Base-by-base conservation (phyloP, 2,113 vertebrate genomes). In the Puntigrus tetrazona region DNA sequence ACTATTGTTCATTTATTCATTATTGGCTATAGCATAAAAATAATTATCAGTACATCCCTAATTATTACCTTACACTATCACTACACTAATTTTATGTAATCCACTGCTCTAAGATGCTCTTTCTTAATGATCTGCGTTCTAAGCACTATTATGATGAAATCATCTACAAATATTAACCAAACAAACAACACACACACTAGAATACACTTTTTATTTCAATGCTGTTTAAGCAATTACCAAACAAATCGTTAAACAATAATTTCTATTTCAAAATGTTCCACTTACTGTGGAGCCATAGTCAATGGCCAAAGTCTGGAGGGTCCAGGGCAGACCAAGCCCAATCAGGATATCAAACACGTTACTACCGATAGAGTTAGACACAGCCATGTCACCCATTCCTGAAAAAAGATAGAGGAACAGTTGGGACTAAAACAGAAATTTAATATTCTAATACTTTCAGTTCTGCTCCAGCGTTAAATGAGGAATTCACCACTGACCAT, bases 371-470 rank as follows among this genome's bases (percentile, higher is more conserved):
- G 98, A 99, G 92, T 99, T 99, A 47, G 97, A 99, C 63, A 99
- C 96, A 0, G 98, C 98, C 98, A 99, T 99, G 87, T 99, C 97
- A 3, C 98, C 98, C 95, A 99, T 95, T 65, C 98, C 98, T 99
- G 86, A 27, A 11, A n/a, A 84, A 57, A 86, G 34, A 83, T n/a
- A 14, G 73, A 75, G 27, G 47, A 89, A 52, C 83, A 74, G 84
- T 57, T 57, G 52, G n/a, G 20, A 57, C 52, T 57, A 22, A 55
- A 55, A 55, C 6, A 2, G 18, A 52, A 20, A 20, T 2, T 22
- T 7, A 47, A 59, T 38, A 38, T 47, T 47, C 27, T 78, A 63
- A 34, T 25, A 45, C 25, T 50, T 75, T 50, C 14, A 75, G 5
- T 16, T 47, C 41, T 50, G 13, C 41, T 20, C n/a, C 70, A 45